These are phyloP conservation scores for Halictus rubicundus DNA, from an alignment of 1,140 invertebrate species.

Conservation along the genomic window DNA sequence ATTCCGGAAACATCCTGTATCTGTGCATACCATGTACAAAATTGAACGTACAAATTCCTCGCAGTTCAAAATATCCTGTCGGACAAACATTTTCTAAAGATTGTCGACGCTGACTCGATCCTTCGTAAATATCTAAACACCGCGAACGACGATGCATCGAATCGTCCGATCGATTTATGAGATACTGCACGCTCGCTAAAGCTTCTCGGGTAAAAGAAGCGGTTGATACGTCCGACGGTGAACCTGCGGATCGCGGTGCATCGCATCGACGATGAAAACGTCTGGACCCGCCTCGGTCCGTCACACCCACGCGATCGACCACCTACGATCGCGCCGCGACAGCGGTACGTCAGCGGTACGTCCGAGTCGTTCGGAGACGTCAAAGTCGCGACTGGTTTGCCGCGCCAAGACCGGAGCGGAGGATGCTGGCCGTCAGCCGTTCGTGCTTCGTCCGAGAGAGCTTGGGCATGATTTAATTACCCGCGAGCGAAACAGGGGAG, in stretches of 20 bases:
- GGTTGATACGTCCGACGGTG: no score
- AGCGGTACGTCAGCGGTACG: constrained; percentile 7
- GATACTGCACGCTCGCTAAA: no score
- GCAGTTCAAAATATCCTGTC: no score
- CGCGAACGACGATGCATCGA: no score
- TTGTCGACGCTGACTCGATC: no score
- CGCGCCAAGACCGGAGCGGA: neutral
- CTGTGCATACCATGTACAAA: no score
- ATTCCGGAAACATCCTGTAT: no score
- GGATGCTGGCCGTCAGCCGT: constrained; percentile 36
- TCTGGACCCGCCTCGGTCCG: neutral
- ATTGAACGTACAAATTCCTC: no score
- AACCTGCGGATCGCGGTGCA: neutral
- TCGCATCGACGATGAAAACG: constrained; percentile 19
- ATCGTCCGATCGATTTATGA: no score
- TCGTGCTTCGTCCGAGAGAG: constrained; percentile 6
- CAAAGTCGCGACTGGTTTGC: constrained; percentile 23
- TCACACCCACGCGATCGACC: constrained; percentile 33
- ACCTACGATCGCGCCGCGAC: constrained; percentile 23
- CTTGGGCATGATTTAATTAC: constrained; percentile 68
- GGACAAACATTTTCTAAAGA: no score
- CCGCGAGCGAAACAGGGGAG: constrained; percentile 28
- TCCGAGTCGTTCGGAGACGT: constrained; percentile 7
- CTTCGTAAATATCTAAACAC: no score
- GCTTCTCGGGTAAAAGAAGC: no score